Evolutionary conservation across 2,797 vertebrate species (phyloP), one percentile per base, ranked within the genome.

Genomic region (Anabacerthia variegaticeps): DNA sequence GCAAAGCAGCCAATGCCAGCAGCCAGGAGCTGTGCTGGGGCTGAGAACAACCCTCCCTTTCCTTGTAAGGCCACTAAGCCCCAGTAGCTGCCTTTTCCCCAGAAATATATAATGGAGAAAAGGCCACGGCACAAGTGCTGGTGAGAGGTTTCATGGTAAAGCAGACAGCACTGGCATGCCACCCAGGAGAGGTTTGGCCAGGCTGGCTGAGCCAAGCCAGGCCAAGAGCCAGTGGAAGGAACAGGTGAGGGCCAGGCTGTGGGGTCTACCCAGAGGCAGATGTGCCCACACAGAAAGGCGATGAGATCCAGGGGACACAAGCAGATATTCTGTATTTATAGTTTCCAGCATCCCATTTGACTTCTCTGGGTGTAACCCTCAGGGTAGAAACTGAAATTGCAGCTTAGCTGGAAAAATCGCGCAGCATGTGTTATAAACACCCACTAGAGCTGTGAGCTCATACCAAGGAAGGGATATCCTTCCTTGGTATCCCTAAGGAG

Each of bases 1-100:
- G 21, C 0, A 2, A 69, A 61, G 2, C 44, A 30, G 51, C 23
- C 26, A 20, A 1, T 20, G 39, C 34, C 0, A 1, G 59, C 39
- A n/a, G 19, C 62, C 8, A 1, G n/a, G 21, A 1, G 0, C 43
- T 0, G 0, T 21, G 27, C 2, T 15, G 6, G 62, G 39, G 12
- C 24, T 3, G 2, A 43, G 30, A 39, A 16, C 0, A 0, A 32
- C 48, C 30, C 19, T 55, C 44, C 1, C 17, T 66, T 48, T 24
- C 46, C 43, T 44, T 13, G 20, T 15, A 36, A 54, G 56, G 14
- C 13, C 24, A 22, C n/a, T 6, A 15, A 77, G 20, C 16, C 30
- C 13, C 5, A 4, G 0, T 2, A 9, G 28, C n/a, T 43, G 27
- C 22, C 7, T 2, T 76, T 49, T 86, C 9, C 66, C 84, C 51